Base-by-base conservation (phyloP, 2,113 vertebrate species). In the Corythoichthys haematopterus region DNA sequence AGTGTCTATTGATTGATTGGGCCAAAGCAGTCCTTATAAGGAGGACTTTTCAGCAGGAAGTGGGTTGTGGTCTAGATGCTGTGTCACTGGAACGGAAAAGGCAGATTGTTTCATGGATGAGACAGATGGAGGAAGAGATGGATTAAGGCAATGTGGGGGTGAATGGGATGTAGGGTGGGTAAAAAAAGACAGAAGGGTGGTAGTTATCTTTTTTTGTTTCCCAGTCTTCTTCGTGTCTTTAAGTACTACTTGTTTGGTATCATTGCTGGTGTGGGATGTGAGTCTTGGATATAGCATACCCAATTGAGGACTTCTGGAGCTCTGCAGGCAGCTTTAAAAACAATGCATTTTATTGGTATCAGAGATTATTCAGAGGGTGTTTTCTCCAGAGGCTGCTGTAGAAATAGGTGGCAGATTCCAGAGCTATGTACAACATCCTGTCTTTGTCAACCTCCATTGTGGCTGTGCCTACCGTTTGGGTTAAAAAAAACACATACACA, bases 1-100 rank as follows among this genome's bases (percentile, higher is more conserved):
- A 62, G 60, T 62, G 38, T 40, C 43, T 46, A 61, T 71, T 11
- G 58, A 79, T 69, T 76, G 69, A 75, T 72, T 63, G 64, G 68
- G 47, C 66, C 56, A n/a, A 68, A 63, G 57, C 71, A 62, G 53
- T 69, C 90, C 90, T 88, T 92, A 88, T 91, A 87, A 65, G 90
- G 88, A 74, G 78, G 81, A 70, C 70, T 52, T 77, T 77, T 78
- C 71, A 88, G 77, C 87, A 91, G 91, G 91, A 92, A 92, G 86
- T 88, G 72, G 88, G 86, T 52, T 84, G 83, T 71, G 74, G 79
- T 73, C 74, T 73, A 66, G 68, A 48, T 79, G 81, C 80, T 80
- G 74, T 89, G 88, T 91, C 88, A 91, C 83, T 80, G 88, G 90
- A 91, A 90, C 83, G 88, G 90, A 91, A 90, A 85, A 56, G 77